Conservation (phyloP, 2,888 invertebrate species). For the Zhuqinia jingwanae region DNA sequence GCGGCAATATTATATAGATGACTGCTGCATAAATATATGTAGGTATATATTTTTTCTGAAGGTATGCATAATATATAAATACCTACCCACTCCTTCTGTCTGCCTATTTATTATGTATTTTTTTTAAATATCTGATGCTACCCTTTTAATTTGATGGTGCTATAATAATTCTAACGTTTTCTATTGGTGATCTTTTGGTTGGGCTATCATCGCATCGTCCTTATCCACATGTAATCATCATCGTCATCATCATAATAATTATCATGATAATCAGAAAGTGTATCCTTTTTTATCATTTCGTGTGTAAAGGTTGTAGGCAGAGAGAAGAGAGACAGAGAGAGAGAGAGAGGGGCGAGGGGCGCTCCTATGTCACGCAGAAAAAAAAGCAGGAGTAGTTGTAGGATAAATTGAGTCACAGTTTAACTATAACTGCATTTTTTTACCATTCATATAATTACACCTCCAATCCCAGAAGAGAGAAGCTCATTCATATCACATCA, state of each 20-base stretch:
- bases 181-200: not conserved
- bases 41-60: no score
- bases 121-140: conserved; percentile 10
- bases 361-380: conserved; percentile 65
- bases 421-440: conserved; percentile 33
- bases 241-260: conserved; percentile 17
- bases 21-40: not conserved
- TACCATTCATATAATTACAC: not conserved
- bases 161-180: not conserved
- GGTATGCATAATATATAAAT: not conserved
- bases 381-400: no score
- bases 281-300: conserved; percentile 13
- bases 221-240: conserved; percentile 21
- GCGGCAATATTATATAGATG: conserved; percentile 14
- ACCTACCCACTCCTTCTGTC: not conserved
- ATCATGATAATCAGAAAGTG: conserved; percentile 35
- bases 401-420: conserved; percentile 53
- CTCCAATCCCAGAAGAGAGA: no score
- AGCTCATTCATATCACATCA: not conserved
- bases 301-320: no score
- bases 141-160: conserved; percentile 24
- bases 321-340: no score
- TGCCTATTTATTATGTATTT: not conserved
- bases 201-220: not conserved
- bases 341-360: no score